Evolutionary conservation across 2,113 vertebrate genomes (phyloP), one percentile per base, ranked within the genome.

Genomic region (Vombatus ursinus): DNA sequence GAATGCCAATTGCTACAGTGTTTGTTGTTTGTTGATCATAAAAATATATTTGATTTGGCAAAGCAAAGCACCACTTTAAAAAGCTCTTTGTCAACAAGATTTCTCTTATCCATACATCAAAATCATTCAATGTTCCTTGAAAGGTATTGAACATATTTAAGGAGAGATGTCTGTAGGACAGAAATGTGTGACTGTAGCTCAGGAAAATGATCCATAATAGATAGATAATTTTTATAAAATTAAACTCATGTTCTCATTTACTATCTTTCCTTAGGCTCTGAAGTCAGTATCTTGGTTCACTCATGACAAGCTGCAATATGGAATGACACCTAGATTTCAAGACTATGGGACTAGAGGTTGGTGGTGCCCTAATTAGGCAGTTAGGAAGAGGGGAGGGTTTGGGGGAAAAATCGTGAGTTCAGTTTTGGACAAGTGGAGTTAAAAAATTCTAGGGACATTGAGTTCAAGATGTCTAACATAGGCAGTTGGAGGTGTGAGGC

Each of bases 211-310:
- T 77, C 37, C 37, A 77, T 77, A n/a, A n/a, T n/a, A n/a, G n/a
- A n/a, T n/a, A n/a, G n/a, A n/a, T n/a, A n/a, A n/a, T 57, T 50
- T 68, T 96, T 52, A 91, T 31, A 95, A 91, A 91, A 95, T 90
- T 93, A 94, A 93, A 84, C 94, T 96, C 31, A 92, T 31, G 91
- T 93, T 31, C 28, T 96, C 90, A 0, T 91, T 91, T 50, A 16
- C 24, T 54, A 8, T 91, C 10, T 10, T 92, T 3, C 68, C 94
- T 96, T n/a, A 92, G 50, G 92, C 4, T 37, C 37, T 77, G 61
- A 4, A 77, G n/a, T 19, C 31, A n/a, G 37, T 0, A 77, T 77
- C 12, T 77, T n/a, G 28, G 37, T n/a, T 77, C 61, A 77, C 22
- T 14, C 61, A 68, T 68, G 61, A 37, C 37, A 19, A 77, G 31